phyloP scores from a whole-genome alignment of 64 coral and sea anemone genomes.

The Montipora foliosa region DNA sequence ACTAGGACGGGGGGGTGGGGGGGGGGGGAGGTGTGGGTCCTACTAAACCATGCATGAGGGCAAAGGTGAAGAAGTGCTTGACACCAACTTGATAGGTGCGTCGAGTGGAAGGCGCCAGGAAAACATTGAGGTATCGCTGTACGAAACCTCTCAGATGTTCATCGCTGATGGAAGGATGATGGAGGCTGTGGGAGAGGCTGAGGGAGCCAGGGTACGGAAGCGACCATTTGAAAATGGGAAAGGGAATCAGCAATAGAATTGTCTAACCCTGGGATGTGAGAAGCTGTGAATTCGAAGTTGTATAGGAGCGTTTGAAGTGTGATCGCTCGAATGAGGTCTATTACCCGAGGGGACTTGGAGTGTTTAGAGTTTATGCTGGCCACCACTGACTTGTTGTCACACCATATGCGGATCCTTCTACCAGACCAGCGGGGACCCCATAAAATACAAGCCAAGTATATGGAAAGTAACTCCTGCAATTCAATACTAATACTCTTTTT shows the following conservation, averaged over 20 bases:
- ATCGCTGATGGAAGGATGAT: background rate
- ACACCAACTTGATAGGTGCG: constrained; percentile 38
- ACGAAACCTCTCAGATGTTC: constrained; percentile 20
- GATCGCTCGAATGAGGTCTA: constrained; percentile 35
- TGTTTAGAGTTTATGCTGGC: constrained; percentile 6
- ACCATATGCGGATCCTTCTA: background rate
- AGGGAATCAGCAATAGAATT: constrained; percentile 11
- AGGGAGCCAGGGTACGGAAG: background rate
- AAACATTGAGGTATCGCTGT: constrained; percentile 14
- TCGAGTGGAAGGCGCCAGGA: background rate
- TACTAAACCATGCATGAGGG: background rate
- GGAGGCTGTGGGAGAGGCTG: too few relatives aligned
- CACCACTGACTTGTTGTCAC: constrained; percentile 33
- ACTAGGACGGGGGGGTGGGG: background rate
- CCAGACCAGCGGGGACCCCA: too few relatives aligned
- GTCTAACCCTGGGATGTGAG: background rate
- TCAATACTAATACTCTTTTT: background rate
- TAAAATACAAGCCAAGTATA: background rate
- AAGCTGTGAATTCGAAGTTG: constrained; percentile 26
- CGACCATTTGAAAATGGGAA: constrained; percentile 9
- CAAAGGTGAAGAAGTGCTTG: background rate
- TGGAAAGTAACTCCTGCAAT: constrained; percentile 36
- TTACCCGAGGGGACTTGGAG: constrained; percentile 39
- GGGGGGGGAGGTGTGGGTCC: background rate
- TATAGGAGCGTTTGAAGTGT: constrained; percentile 34